Percentiles rank a stretch among this genome's conserved stretches.
phyloP scores from a whole-genome alignment of 2,888 invertebrate species.

The Parascotia fuliginaria region DNA sequence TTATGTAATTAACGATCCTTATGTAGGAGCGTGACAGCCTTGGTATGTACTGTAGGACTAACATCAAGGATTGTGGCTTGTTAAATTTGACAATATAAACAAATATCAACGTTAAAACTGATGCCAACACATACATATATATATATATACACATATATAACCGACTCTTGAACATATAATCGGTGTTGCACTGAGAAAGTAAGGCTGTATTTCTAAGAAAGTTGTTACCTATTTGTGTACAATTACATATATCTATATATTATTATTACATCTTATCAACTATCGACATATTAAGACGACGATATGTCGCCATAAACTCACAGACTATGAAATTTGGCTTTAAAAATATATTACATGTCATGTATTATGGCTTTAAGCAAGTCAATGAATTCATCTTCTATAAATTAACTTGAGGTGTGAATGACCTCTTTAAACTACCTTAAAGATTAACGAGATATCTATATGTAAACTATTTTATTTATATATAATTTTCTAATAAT shows the following conservation, averaged over 20 bases:
- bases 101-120: conserved; percentile 7
- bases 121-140: not conserved
- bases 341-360: conserved; percentile 80
- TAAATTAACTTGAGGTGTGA: conserved; percentile 61
- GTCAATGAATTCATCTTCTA: conserved; percentile 79
- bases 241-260: conserved; percentile 65
- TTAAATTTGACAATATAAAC: conserved; percentile 6
- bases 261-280: conserved; percentile 68
- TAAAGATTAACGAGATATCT: conserved; percentile 68
- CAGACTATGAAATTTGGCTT: conserved; percentile 86
- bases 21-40: conserved; percentile 51
- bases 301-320: conserved; percentile 80
- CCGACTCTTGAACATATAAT: conserved; percentile 26
- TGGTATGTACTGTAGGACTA: conserved; percentile 11
- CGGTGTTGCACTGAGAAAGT: conserved; percentile 53
- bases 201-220: conserved; percentile 78
- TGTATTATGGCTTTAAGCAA: conserved; percentile 82
- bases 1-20: conserved; percentile 61
- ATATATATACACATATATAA: too few species aligned
- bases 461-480: conserved; percentile 65
- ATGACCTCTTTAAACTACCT: conserved; percentile 61
- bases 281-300: conserved; percentile 79
- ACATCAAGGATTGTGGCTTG: conserved; percentile 22
- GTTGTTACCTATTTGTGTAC: conserved; percentile 83
- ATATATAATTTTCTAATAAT: conserved; percentile 82